Conservation (phyloP, 2,797 vertebrate genomes). For the Macropodus opercularis region DNA sequence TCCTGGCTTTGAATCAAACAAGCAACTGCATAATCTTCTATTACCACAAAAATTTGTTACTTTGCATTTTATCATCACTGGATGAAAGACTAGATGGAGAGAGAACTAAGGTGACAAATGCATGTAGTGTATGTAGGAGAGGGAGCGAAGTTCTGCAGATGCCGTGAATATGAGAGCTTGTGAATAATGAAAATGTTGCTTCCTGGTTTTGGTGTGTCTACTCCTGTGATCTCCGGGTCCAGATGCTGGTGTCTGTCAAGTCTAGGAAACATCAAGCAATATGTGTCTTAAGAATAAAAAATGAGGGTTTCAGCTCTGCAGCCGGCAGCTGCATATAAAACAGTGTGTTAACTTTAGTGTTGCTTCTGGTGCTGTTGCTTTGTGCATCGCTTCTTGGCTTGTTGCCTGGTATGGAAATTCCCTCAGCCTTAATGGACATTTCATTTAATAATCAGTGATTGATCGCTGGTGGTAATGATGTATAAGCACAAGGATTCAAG, state of each 20-base stretch:
- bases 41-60: too few species aligned
- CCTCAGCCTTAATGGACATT: slow-evolving; percentile 72
- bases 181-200: background rate
- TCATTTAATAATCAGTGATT: slow-evolving; percentile 81
- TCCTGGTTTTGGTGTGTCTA: background rate
- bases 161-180: background rate
- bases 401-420: slow-evolving; percentile 72
- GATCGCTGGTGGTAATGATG: slow-evolving; percentile 75
- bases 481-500: slow-evolving; percentile 66
- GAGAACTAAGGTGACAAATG: background rate
- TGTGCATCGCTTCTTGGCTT: slow-evolving; percentile 55
- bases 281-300: slow-evolving; percentile 24
- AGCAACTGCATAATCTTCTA: background rate
- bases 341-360: too few species aligned
- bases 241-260: slow-evolving; percentile 35
- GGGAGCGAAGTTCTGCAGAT: background rate
- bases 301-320: slow-evolving; percentile 24
- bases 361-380: slow-evolving; percentile 20
- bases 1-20: background rate
- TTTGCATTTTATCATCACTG: too few species aligned
- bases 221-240: background rate
- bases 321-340: slow-evolving; percentile 38
- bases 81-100: too few species aligned
- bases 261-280: slow-evolving; percentile 35
- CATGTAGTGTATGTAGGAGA: background rate